Base-by-base conservation (phyloP, 2,797 vertebrate species). In the Sebastiscus albofasciatus region DNA sequence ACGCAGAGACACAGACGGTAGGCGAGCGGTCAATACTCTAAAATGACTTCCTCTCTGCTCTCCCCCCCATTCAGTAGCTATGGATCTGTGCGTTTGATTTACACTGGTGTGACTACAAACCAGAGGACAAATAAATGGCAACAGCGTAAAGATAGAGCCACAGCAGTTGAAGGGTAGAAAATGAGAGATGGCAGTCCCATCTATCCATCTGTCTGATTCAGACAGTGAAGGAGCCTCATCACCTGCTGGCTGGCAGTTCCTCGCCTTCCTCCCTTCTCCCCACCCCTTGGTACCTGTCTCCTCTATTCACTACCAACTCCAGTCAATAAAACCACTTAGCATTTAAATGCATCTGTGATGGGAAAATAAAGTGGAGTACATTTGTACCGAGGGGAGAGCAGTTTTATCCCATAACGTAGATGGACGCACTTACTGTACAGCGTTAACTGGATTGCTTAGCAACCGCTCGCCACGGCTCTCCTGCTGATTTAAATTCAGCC, bases 271-370 rank as follows among this genome's bases (percentile, higher is more conserved):
- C 80, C 49, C 72, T 33, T 71, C 84, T 39, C 34, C 84, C 73
- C 36, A 62, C 67, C 79, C 77, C 74, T 80, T 33, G 67, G 52
- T 92, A 92, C 88, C 88, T 75, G 90, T 90, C 90, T 90, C 75
- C 83, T 88, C 89, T 70, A 79, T 87, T 91, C 91, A 90, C 87
- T 54, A 70, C 79, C 82, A 79, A 82, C 87, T 90, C 82, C 84
- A 91, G 92, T 94, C 93, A 94, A 94, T 94, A 92, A 94, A 94
- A 92, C 89, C 92, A 93, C 92, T 94, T 92, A 94, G 90, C 84
- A 94, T 94, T 94, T 93, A 94, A 95, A 95, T 94, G 93, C 88
- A 88, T 89, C 86, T 91, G 87, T 91, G 92, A 94, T 93, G 90
- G 89, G 83, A 91, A 94, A 93, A 94, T 93, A 94, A 94, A 93